A percentile compares a stretch with the other conserved stretches of the same genome.
These are phyloP conservation scores for Onychomys leucogaster DNA, from an alignment of 2,797 vertebrate genomes.

Conservation along the genomic window DNA sequence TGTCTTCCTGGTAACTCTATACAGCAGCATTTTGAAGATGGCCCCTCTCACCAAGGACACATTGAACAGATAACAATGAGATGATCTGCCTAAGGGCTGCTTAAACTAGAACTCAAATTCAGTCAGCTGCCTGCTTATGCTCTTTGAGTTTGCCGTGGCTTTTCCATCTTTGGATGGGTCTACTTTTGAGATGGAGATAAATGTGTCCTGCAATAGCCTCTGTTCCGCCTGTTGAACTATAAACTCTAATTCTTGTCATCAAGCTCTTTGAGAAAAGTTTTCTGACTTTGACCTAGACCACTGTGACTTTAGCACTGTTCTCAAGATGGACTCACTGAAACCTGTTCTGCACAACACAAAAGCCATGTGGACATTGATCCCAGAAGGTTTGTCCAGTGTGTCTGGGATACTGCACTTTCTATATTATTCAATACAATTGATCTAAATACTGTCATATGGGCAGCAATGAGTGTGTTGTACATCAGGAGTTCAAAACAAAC, in stretches of 20 bases:
- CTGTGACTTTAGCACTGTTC: rapidly evolving
- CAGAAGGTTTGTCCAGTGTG: background rate
- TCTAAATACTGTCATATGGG: background rate
- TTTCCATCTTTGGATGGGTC: background rate
- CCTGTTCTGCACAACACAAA: background rate
- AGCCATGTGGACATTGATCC: background rate
- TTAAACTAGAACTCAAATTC: background rate
- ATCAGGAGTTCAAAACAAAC: background rate
- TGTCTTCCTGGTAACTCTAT: background rate
- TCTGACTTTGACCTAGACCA: background rate
- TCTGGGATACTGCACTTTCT: background rate
- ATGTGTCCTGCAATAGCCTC: background rate
- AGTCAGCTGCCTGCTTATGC: background rate
- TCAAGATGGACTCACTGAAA: too few species aligned
- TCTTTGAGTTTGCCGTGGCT: background rate
- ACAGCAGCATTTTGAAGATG: background rate
- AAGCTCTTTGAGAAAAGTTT: background rate
- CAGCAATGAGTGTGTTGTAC: background rate
- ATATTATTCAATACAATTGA: background rate
- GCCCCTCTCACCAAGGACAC: background rate
- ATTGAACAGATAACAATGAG: background rate
- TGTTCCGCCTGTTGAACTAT: background rate
- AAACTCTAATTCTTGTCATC: constrained; percentile 11
- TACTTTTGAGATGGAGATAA: constrained; percentile 13
- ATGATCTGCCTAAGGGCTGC: background rate